Evolutionary conservation across 2,888 invertebrate species (phyloP), one percentile per base, ranked within the genome.

Genomic region (Eilema depressum): DNA sequence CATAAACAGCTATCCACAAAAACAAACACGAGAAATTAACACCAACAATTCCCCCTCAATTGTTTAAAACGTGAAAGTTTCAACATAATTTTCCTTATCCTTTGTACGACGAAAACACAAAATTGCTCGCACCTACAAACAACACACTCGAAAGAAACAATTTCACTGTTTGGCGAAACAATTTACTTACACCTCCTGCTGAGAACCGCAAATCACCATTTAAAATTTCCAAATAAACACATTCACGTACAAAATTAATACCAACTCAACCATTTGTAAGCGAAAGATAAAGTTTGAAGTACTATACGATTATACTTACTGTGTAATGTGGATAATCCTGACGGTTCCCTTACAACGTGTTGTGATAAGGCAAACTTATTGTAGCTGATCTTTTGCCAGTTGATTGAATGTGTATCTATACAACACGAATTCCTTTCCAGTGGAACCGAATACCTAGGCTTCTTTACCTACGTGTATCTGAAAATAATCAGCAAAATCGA

Each of bases 291-390:
- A 79, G 83, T 86, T 83, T 73, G 71, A 70, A 75, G 71, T 79
- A 71, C 86, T 84, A 28, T 57, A 33, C 23, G 89, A 91, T 91
- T 89, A 89, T 85, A 85, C 86, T 89, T 82, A 87, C 88, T 87
- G 88, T 87, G 83, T 84, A 88, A 89, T 87, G 86, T 81, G 84
- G 84, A 88, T 88, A 85, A 85, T 37, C 83, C 80, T 75, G 33
- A 69, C 66, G 28, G 59, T 63, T 66, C 12, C 26, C 11, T 47
- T 23, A 67, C 65, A 60, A 23, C 28, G 3, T 14, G 26, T 37
- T 62, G n/a, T 37, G 20, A 17, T 11, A 41, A 47, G 23, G 60
- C 63, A 60, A 33, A 68, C 0, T 57, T 28, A 37, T 57, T 41
- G 62, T 56, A 10, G 66, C 33, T 33, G 25, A 57, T 25, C 1